Conservation (phyloP, 1,140 invertebrate species). For the Magallana angulata region DNA sequence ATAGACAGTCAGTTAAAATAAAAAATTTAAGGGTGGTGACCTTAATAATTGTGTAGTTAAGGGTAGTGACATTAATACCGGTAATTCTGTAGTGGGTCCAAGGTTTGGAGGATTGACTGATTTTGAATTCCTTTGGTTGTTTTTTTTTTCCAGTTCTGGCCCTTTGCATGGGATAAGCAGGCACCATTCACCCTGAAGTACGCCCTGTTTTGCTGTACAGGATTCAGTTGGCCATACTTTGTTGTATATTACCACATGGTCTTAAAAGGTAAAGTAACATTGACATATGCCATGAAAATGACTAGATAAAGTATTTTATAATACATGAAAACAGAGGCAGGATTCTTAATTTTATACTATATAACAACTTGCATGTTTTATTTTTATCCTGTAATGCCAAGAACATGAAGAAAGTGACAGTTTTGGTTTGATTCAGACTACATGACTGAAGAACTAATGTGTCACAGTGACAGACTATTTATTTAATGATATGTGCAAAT, state of each 20-base stretch:
- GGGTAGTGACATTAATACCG: neutral
- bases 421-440: no score
- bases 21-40: neutral
- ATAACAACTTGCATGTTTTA: no score
- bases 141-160: neutral
- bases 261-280: neutral
- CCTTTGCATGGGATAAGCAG: neutral
- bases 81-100: neutral
- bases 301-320: no score
- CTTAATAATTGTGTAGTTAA: neutral
- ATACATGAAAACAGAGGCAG: no score
- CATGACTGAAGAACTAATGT: no score
- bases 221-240: neutral
- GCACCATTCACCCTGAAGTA: neutral
- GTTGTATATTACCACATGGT: conserved; percentile 13
- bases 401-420: no score
- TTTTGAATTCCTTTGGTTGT: neutral
- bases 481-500: no score
- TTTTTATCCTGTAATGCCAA: no score
- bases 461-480: no score
- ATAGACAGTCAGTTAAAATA: neutral
- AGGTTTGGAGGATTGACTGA: neutral
- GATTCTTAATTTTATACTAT: no score
- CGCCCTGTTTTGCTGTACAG: neutral
- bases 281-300: no score